phyloP scores from a whole-genome alignment of 2,888 invertebrate genomes.

The Plusia festucae region DNA sequence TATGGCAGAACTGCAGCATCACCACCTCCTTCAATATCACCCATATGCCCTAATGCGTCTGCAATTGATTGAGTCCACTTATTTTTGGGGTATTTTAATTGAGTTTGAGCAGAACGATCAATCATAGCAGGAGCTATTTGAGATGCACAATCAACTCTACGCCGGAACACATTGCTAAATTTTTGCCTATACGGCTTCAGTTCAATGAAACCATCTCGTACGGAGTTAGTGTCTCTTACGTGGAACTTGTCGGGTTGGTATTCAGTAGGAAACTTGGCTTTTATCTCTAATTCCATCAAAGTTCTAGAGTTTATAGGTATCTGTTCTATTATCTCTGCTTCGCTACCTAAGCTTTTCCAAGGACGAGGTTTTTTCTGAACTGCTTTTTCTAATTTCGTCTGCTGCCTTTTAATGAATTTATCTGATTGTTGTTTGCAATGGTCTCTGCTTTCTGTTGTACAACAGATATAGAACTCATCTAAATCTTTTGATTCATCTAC shows the following conservation, averaged over 20 bases:
- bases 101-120: slow-evolving; percentile 91
- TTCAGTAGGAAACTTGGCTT: slow-evolving; percentile 89
- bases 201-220: slow-evolving; percentile 92
- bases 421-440: slow-evolving; percentile 86
- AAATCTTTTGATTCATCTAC: slow-evolving; percentile 89
- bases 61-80: slow-evolving; percentile 91
- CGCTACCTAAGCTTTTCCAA: slow-evolving; percentile 92
- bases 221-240: slow-evolving; percentile 88
- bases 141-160: slow-evolving; percentile 88
- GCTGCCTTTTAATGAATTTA: slow-evolving; percentile 88
- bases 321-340: slow-evolving; percentile 89
- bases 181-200: slow-evolving; percentile 89
- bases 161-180: slow-evolving; percentile 88
- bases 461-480: slow-evolving; percentile 92
- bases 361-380: slow-evolving; percentile 87
- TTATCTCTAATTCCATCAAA: slow-evolving; percentile 91
- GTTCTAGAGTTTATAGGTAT: slow-evolving; percentile 87
- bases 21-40: slow-evolving; percentile 71
- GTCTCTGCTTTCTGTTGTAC: slow-evolving; percentile 88
- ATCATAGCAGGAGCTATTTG: slow-evolving; percentile 89
- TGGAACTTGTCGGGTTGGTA: slow-evolving; percentile 84
- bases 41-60: slow-evolving; percentile 73
- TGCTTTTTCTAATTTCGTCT: slow-evolving; percentile 88
- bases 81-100: slow-evolving; percentile 91
- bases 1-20: slow-evolving; percentile 64